Conservation (phyloP, 2,888 invertebrate species). For the Aleiodes testaceus region DNA sequence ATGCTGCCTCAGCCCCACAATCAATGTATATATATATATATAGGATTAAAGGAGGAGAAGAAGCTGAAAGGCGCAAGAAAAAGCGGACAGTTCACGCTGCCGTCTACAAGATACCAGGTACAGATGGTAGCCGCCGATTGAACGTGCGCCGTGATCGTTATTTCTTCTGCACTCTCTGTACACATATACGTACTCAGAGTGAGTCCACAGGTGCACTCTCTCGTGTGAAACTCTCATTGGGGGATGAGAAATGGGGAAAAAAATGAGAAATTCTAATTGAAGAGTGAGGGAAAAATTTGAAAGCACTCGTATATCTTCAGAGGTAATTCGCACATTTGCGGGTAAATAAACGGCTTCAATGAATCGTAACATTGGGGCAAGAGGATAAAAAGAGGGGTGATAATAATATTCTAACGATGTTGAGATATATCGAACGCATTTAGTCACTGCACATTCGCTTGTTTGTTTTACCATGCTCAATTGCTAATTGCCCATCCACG, state of each 20-base stretch:
- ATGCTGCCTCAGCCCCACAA: constrained; percentile 1
- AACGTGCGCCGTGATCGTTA: constrained; percentile 35
- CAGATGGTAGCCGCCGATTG: constrained; percentile 44
- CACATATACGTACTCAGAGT: background rate
- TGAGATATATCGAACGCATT: constrained; percentile 26
- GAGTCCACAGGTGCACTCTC: background rate
- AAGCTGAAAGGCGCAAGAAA: constrained; percentile 36
- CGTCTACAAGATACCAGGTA: constrained; percentile 35
- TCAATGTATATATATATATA: constrained; percentile 31
- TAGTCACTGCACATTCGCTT: constrained; percentile 17
- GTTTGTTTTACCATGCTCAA: constrained; percentile 23
- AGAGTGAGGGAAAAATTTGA: no score
- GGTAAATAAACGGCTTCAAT: background rate
- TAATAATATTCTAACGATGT: constrained; percentile 30
- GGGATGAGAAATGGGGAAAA: background rate
- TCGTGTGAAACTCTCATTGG: constrained; percentile 26
- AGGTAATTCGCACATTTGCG: no score
- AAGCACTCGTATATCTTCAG: no score
- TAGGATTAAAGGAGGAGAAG: constrained; percentile 17
- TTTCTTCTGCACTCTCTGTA: constrained; percentile 6
- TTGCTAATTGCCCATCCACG: constrained; percentile 29
- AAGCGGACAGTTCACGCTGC: constrained; percentile 42
- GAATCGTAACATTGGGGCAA: constrained; percentile 2
- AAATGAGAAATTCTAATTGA: background rate
- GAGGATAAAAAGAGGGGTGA: background rate